Base-by-base conservation (phyloP, 2,888 invertebrate genomes). In the Boloria selene region DNA sequence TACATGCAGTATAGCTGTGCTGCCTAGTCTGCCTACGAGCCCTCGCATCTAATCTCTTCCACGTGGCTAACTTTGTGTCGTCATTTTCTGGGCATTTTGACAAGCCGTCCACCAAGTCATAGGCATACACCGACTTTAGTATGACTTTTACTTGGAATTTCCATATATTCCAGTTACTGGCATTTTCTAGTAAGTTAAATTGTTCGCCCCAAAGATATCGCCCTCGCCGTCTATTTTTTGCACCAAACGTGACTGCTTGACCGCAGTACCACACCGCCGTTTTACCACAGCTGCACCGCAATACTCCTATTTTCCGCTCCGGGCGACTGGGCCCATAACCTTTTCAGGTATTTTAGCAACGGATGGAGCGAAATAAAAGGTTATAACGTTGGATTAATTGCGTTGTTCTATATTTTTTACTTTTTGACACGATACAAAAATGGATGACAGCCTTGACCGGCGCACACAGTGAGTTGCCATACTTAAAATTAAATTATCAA, bases 251-350 rank as follows among this genome's bases (percentile, higher is more conserved):
- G 53, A 31, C 18, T 13, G 26, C 53, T 53, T 53, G 22, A 26
- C 22, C 26, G 26, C 31, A 26, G 26, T 26, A 26, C 26, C 26
- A 26, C 26, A 26, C 26, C 26, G 26, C 26, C 1, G 26, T 26
- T 26, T 26, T 26, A 26, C 26, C 26, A 26, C 26, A 53, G n/a
- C 22, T 53, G 7, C 26, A 31, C 7, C 13, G 26, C 53, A n/a
- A 26, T 53, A 53, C 26, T 31, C n/a, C 26, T 31, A 47, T 47
- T 53, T 45, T 16, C 13, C 47, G 38, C 17, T 45, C 26, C 38
- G 56, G 59, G 31, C 14, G 17, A 31, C 45, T 45, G 45, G 45
- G 45, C 45, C 45, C 5, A 45, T 45, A 45, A 45, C 45, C 45
- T 31, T 31, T 31, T 31, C 31, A 31, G 6, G 31, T 0, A 31